Conservation (phyloP, 2,888 invertebrate genomes). For the Acanthopleura granulata region DNA sequence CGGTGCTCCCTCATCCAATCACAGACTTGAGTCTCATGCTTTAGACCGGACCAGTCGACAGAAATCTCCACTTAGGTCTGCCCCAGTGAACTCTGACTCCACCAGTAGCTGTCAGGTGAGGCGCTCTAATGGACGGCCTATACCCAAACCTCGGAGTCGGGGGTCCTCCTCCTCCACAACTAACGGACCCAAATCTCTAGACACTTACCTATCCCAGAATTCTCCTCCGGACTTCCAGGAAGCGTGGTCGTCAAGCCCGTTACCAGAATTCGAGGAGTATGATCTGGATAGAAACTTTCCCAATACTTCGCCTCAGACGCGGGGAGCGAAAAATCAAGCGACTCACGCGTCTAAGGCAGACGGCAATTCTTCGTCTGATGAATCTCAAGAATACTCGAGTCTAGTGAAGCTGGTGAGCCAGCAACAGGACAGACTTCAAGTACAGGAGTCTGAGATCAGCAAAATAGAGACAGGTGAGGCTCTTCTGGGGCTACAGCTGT, state of each 20-base stretch:
- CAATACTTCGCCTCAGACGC: slow-evolving; percentile 27
- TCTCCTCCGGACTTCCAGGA: slow-evolving; percentile 13
- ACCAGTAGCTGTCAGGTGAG: not conserved
- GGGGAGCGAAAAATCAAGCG: not conserved
- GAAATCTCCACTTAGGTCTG: not conserved
- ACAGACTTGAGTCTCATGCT: not conserved
- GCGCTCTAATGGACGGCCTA: not conserved
- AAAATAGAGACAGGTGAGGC: slow-evolving; percentile 73
- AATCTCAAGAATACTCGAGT: slow-evolving; percentile 81
- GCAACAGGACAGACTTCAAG: slow-evolving; percentile 89
- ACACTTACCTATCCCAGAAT: slow-evolving; percentile 9
- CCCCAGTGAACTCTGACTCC: not conserved
- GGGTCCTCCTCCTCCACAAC: not conserved
- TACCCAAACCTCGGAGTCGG: slow-evolving; percentile 11
- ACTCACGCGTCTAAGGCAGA: not conserved
- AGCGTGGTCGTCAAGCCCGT: slow-evolving; percentile 33
- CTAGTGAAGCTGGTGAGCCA: slow-evolving; percentile 89
- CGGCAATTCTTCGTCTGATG: not conserved
- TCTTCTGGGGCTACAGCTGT: too few species aligned
- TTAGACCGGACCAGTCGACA: not conserved
- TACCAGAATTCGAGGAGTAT: slow-evolving; percentile 52
- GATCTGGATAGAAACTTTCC: slow-evolving; percentile 68
- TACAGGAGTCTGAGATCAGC: slow-evolving; percentile 90
- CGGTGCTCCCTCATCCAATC: slow-evolving; percentile 12
- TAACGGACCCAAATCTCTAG: slow-evolving; percentile 5